Percentiles rank a stretch among this genome's conserved stretches.
These are phyloP conservation scores for Dermolepida albohirtum DNA, from an alignment of 2,888 invertebrate species.

Conservation along the genomic window DNA sequence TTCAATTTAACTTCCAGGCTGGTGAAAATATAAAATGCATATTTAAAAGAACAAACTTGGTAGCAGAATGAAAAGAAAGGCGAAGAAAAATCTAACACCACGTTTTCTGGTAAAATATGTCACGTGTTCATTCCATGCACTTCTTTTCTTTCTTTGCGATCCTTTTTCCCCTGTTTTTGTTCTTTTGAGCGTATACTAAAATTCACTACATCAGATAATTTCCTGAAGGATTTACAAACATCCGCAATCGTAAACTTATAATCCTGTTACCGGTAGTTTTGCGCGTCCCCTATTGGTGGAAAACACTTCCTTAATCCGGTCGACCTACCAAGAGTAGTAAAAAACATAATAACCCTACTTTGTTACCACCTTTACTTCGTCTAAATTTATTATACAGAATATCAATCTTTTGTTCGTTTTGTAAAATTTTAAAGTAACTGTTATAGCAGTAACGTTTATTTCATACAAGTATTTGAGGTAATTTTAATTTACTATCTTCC, in stretches of 20 bases:
- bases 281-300: constrained; percentile 44
- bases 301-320: constrained; percentile 39
- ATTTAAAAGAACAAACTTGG: constrained; percentile 14
- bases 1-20: constrained; percentile 38
- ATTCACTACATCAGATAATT: constrained; percentile 51
- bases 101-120: constrained; percentile 34
- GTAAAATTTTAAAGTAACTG: constrained; percentile 19
- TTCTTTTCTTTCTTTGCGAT: constrained; percentile 23
- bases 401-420: constrained; percentile 30
- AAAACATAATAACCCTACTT: constrained; percentile 39
- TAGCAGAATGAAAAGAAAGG: neutral
- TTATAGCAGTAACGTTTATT: neutral
- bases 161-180: constrained; percentile 37
- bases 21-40: constrained; percentile 29
- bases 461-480: too few relatives aligned
- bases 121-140: constrained; percentile 30
- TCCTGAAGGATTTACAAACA: constrained; percentile 51
- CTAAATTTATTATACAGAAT: constrained; percentile 39
- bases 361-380: constrained; percentile 27
- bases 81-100: constrained; percentile 1
- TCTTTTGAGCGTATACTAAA: constrained; percentile 45
- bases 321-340: constrained; percentile 28
- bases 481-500: too few relatives aligned
- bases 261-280: constrained; percentile 49
- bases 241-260: constrained; percentile 53